Evolutionary conservation across 1,140 invertebrate genomes (phyloP).

Genomic region (Pseudomyrmex concolor): DNA sequence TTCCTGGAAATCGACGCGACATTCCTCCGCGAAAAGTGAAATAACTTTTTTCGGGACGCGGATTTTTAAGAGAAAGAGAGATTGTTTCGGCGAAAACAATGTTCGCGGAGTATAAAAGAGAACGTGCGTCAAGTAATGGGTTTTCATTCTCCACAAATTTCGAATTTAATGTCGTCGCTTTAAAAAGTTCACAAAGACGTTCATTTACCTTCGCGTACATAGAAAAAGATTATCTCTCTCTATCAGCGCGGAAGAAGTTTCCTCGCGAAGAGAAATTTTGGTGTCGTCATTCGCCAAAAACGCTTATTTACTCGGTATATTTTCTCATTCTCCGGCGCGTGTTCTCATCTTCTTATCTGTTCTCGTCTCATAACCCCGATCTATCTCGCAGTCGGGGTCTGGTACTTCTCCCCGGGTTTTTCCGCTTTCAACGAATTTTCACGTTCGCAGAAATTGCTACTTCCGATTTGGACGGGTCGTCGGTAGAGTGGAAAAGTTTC

Average conservation of each 20-base stretch:
- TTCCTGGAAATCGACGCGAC: background rate
- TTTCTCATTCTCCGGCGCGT: conserved; percentile 2
- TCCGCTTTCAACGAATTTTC: conserved; percentile 32
- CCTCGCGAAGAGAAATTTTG: background rate
- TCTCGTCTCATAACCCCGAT: conserved; percentile 46
- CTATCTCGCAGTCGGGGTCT: conserved; percentile 19
- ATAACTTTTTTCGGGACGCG: background rate
- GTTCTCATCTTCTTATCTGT: conserved; percentile 31
- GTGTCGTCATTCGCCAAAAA: background rate
- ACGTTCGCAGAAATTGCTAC: conserved; percentile 52
- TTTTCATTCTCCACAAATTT: too few relatives aligned
- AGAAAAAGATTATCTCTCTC: background rate
- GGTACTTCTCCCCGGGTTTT: conserved; percentile 28
- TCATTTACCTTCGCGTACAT: background rate
- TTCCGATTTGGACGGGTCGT: conserved; percentile 46
- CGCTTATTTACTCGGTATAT: conserved; percentile 25
- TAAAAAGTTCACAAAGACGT: too few relatives aligned
- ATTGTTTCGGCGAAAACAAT: too few relatives aligned
- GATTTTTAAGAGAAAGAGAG: background rate
- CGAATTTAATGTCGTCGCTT: too few relatives aligned
- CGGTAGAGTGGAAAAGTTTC: conserved; percentile 48
- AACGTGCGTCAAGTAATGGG: too few relatives aligned
- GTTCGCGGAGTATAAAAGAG: too few relatives aligned
- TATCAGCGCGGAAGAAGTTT: background rate
- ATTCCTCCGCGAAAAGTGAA: background rate